Conservation (phyloP, 2,888 invertebrate species). For the Cheilosia scutellata region DNA sequence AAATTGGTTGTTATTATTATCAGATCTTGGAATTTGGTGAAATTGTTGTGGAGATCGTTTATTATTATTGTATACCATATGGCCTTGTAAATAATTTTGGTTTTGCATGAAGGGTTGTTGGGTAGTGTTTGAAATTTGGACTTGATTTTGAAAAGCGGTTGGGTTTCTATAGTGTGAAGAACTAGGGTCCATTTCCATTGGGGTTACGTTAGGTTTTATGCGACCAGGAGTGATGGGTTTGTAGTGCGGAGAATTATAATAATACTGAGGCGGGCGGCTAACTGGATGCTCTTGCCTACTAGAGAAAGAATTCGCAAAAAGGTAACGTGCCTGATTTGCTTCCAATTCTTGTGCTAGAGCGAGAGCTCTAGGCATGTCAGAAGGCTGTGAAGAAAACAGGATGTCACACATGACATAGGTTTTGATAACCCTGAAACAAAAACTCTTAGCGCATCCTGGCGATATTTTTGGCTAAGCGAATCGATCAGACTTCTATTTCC, state of each 20-base stretch:
- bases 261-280: background rate
- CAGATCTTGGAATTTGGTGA: slow-evolving; percentile 18
- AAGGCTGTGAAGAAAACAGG: slow-evolving; percentile 53
- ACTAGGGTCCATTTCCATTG: slow-evolving; percentile 14
- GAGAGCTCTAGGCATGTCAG: slow-evolving; percentile 46
- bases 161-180: slow-evolving; percentile 25
- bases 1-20: slow-evolving; percentile 3
- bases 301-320: slow-evolving; percentile 28
- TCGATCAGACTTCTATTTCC: slow-evolving; percentile 43
- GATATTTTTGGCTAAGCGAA: slow-evolving; percentile 68
- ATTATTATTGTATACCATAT: slow-evolving; percentile 1
- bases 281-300: background rate
- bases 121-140: background rate
- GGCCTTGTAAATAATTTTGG: background rate
- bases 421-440: slow-evolving; percentile 48
- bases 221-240: slow-evolving; percentile 4
- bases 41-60: slow-evolving; percentile 14
- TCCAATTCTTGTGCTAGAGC: slow-evolving; percentile 2
- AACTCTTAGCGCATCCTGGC: slow-evolving; percentile 50
- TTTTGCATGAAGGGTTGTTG: background rate
- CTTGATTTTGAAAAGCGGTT: slow-evolving; percentile 16
- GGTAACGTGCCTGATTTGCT: slow-evolving; percentile 44
- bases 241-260: slow-evolving; percentile 19
- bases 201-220: slow-evolving; percentile 19
- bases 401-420: slow-evolving; percentile 57